Conservation (phyloP, 2,113 vertebrate species). For the Salvator merianae region DNA sequence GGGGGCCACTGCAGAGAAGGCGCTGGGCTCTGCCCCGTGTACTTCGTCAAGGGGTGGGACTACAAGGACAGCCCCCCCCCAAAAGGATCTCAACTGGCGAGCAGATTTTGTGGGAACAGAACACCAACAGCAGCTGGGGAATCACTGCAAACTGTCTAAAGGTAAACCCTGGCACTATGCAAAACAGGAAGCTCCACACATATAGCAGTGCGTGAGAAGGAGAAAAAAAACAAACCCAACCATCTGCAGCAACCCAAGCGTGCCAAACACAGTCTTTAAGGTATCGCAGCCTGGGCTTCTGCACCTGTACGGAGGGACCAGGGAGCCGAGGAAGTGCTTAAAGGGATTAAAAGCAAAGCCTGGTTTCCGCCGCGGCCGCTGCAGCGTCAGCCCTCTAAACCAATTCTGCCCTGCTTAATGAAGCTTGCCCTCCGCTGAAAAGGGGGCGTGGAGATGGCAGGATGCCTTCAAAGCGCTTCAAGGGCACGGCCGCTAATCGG, state of each 20-base stretch:
- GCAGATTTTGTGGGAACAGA: too few species aligned
- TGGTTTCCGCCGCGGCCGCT: not conserved
- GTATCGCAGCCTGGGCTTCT: too few species aligned
- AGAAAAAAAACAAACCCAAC: not conserved
- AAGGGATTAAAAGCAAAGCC: constrained; percentile 30
- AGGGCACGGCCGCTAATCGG: constrained; percentile 25
- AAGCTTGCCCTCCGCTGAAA: constrained; percentile 29
- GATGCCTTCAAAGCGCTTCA: constrained; percentile 23
- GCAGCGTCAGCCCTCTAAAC: constrained; percentile 17
- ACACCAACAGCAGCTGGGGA: too few species aligned
- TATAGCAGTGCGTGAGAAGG: not conserved
- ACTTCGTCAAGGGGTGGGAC: too few species aligned
- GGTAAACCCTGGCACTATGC: not conserved
- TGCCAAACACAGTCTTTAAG: not conserved
- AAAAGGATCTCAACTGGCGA: too few species aligned
- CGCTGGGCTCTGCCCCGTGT: too few species aligned
- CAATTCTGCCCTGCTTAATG: constrained; percentile 10
- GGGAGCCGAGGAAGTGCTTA: not conserved
- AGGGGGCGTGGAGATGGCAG: constrained; percentile 22
- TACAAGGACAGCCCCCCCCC: too few species aligned
- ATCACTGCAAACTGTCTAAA: too few species aligned
- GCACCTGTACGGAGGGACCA: not conserved
- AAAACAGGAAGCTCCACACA: not conserved
- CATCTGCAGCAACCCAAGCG: not conserved
- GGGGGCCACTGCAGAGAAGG: too few species aligned